Conservation (phyloP, 2,797 vertebrate genomes). For the Diglossa cyanea region DNA sequence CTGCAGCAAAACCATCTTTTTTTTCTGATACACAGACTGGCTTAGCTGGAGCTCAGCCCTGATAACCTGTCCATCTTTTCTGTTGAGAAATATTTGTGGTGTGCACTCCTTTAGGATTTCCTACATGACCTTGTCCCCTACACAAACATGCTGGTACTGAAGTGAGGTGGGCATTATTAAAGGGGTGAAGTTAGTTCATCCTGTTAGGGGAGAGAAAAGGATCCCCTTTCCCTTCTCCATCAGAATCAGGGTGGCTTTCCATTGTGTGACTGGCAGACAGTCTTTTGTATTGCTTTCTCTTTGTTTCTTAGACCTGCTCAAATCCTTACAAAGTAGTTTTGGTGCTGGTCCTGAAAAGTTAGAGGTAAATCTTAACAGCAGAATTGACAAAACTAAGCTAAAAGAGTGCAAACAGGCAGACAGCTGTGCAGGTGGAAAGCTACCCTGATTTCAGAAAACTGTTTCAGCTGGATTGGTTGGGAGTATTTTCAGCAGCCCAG, state of each 20-base stretch:
- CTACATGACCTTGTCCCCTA: neutral
- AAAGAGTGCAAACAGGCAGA: neutral
- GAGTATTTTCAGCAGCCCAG: neutral
- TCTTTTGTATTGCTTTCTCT: neutral
- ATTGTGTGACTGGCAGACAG: neutral
- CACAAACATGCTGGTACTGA: fast-evolving
- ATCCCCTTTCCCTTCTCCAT: neutral
- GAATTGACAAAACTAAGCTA: neutral
- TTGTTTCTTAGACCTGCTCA: neutral
- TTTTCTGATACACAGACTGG: neutral
- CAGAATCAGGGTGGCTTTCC: neutral
- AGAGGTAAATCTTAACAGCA: neutral
- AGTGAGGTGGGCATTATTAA: neutral
- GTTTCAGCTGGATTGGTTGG: neutral
- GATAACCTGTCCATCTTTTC: neutral
- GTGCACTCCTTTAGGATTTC: neutral
- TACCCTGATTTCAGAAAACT: neutral
- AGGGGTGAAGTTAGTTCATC: neutral
- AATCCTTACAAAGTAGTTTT: neutral
- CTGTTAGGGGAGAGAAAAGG: neutral
- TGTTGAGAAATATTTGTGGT: neutral
- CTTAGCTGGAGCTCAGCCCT: neutral
- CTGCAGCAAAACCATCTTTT: neutral
- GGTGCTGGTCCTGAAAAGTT: neutral
- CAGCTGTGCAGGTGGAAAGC: neutral